A percentile compares a stretch with the other conserved stretches of the same genome.
Conservation (phyloP, 2,113 vertebrate genomes). For the Urocynchramus pylzowi region DNA sequence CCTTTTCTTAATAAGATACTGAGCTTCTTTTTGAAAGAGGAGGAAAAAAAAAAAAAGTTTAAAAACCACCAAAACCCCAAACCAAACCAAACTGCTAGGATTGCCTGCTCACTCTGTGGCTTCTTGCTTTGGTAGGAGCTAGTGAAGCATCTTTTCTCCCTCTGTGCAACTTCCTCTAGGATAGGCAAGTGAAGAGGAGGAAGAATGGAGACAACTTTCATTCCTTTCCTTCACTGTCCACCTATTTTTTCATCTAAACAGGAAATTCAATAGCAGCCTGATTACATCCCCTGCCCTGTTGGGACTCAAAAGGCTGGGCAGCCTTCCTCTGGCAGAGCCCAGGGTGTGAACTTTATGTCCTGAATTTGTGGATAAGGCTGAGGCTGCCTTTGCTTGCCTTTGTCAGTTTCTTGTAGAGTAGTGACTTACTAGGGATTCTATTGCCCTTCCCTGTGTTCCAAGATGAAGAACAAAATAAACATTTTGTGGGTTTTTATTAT, state of each 20-base stretch:
- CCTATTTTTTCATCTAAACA: not conserved
- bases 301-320: not conserved
- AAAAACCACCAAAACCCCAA: not conserved
- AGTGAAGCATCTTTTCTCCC: not conserved
- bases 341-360: not conserved
- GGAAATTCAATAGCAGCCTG: not conserved
- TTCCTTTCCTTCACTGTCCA: not conserved
- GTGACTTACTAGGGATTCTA: not conserved
- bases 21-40: not conserved
- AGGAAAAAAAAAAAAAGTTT: not conserved
- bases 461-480: not conserved
- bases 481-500: not conserved
- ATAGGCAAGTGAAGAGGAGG: not conserved
- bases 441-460: not conserved
- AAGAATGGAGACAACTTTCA: not conserved
- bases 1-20: not conserved
- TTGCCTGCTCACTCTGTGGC: accelerated
- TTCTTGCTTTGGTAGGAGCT: not conserved
- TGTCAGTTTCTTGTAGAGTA: not conserved
- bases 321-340: not conserved
- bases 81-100: not conserved
- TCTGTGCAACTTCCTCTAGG: not conserved
- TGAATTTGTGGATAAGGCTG: not conserved
- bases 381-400: not conserved
- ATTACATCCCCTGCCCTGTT: not conserved